Base-by-base conservation (phyloP, 2,113 vertebrate genomes). In the Nannospalax galili region DNA sequence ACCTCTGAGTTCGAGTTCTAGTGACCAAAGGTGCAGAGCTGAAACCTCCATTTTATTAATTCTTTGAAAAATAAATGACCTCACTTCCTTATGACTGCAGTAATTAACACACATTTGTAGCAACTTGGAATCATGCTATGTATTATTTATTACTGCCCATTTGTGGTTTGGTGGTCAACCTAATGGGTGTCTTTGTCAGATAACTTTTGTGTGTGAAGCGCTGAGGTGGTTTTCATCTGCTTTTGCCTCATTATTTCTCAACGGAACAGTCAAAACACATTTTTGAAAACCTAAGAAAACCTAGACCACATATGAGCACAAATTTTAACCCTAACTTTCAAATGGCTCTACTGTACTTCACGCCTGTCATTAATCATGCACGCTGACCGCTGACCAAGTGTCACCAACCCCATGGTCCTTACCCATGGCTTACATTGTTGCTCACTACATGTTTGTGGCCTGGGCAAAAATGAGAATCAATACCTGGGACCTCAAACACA, bases 11-110 rank as follows among this genome's bases (percentile, higher is more conserved):
- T 75, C 64, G 64, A 82, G 72, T 84, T 90, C 86, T 95, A 22
- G 85, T 74, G n/a, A n/a, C n/a, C n/a, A n/a, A n/a, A n/a, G 81
- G 81, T 67, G 81, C 65, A 26, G 91, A 92, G 48, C 73, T 84
- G 11, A 94, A 93, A 84, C 70, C 82, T 87, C 79, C 48, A 79
- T 90, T 94, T 97, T 80, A 94, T 96, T 95, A 95, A 84, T 80
- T 86, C 86, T 96, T 94, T 93, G 96, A 94, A 97, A 97, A 97
- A 97, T 92, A 97, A 96, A 95, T 97, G 70, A 96, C 95, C 92
- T 97, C 95, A 96, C 90, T 93, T 95, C 93, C 94, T 88, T 93
- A 85, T 84, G 79, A 92, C 85, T 48, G 14, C 19, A 58, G 80
- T 94, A 91, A 97, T 94, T 90, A 95, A 87, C 70, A 48, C 84